phyloP scores from a whole-genome alignment of 2,888 invertebrate genomes.

The Crepidodera aurea region DNA sequence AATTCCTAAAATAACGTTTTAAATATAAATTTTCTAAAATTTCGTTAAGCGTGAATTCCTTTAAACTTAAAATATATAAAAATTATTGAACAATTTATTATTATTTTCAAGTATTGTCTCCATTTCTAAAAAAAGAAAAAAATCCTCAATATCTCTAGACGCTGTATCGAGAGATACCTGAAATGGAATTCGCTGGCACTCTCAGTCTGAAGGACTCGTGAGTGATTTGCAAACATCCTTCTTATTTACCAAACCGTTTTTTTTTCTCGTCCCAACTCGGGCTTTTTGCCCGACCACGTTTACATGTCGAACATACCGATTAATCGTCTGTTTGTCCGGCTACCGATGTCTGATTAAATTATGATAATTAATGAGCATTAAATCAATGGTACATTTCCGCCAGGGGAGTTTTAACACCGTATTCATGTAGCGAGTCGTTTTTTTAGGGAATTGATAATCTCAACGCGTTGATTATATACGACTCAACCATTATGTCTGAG shows the following conservation, averaged over 20 bases:
- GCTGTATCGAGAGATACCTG: constrained; percentile 32
- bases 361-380: constrained; percentile 30
- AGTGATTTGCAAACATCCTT: constrained; percentile 42
- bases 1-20: too few species aligned
- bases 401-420: constrained; percentile 30
- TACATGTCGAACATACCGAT: constrained; percentile 24
- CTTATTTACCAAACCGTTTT: constrained; percentile 21
- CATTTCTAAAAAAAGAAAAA: background rate
- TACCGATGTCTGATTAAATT: constrained; percentile 25
- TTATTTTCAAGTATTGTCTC: too few species aligned
- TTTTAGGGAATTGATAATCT: constrained; percentile 23
- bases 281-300: constrained; percentile 13
- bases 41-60: too few species aligned
- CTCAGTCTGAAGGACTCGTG: constrained; percentile 33
- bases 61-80: too few species aligned
- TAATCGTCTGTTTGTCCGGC: constrained; percentile 19
- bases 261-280: background rate
- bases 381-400: constrained; percentile 29
- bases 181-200: constrained; percentile 37
- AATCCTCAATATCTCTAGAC: background rate
- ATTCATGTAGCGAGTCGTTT: constrained; percentile 8
- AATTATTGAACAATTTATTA: too few species aligned
- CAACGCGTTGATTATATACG: constrained; percentile 21
- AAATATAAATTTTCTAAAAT: too few species aligned
- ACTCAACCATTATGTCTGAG: background rate